Base-by-base conservation (phyloP, 1,140 invertebrate species). In the Penaeus chinensis region DNA sequence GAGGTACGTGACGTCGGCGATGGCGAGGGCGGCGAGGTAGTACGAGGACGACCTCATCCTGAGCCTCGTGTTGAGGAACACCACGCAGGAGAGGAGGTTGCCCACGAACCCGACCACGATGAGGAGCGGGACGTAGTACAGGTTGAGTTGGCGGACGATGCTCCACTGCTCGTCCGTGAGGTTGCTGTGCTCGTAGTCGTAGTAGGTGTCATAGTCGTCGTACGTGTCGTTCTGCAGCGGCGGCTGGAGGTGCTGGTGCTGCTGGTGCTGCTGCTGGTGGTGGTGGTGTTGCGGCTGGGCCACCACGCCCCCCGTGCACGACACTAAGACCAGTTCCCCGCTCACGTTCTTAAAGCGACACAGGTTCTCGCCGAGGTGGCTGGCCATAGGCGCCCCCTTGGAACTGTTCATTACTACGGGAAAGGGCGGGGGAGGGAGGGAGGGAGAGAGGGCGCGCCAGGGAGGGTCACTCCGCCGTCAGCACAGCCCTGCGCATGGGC, bases 1-100 rank as follows among this genome's bases (percentile, higher is more conserved):
- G 22, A 97, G 92, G 89, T 95, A 96, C 3, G 95, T 93, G 0
- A 95, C 95, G 92, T 97, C 96, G 71, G 95, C 95, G 5, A 96
- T 92, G 2, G 96, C 95, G 63, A 97, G 91, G 0, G 95, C 95
- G 0, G 96, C 94, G 85, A 97, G 92, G 91, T 97, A 97, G 90
- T 95, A 95, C 65, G 91, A 91, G 0, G 91, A 96, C 0, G 96
- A 96, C 16, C 95, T 93, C 85, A 95, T 94, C 18, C 95, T 93
- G 61, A 97, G 92, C 88, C 95, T 95, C 7, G 95, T 95, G 22
- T 93, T 94, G 90, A 97, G 96, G 2, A 97, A 96, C 74, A 95
- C 93, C 2, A 95, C 90, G 24, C 91, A 93, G 0, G 96, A 96
- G 0, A 97, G 91, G 19, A 94, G 93, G 91, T 97, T 97, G 4